Conservation (phyloP, 1,140 invertebrate species). For the Lasioglossum albipes region DNA sequence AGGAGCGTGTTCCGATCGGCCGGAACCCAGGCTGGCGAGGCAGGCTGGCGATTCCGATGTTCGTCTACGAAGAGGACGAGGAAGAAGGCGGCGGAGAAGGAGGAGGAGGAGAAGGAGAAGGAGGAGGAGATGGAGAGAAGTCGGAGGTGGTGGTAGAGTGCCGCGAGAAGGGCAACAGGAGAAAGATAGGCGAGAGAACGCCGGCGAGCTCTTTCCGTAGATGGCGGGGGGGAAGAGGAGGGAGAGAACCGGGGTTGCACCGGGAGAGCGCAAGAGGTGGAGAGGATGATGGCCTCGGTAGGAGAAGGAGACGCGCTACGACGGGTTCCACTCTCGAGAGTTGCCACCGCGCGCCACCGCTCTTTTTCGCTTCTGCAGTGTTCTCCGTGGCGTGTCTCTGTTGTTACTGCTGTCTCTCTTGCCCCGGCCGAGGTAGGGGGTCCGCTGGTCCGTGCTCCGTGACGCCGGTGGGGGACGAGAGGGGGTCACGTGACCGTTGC, state of each 20-base stretch:
- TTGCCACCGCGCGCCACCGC: conserved; percentile 38
- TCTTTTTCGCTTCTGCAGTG: conserved; percentile 70
- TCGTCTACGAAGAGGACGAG: conserved; percentile 49
- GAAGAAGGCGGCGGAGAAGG: conserved; percentile 56
- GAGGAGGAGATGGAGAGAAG: conserved; percentile 51
- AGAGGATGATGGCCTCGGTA: neutral
- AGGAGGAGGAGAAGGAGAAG: conserved; percentile 56
- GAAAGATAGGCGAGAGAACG: neutral
- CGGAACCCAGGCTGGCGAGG: conserved; percentile 60
- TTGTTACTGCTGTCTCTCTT: conserved; percentile 75
- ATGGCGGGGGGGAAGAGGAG: neutral
- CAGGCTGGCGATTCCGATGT: conserved; percentile 54
- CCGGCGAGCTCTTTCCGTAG: neutral
- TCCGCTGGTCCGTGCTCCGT: conserved; percentile 10
- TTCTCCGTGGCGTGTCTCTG: conserved; percentile 72
- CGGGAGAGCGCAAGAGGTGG: neutral
- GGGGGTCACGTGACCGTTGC: conserved; percentile 71
- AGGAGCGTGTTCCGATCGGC: conserved; percentile 65
- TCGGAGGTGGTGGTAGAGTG: conserved; percentile 39
- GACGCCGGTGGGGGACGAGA: conserved; percentile 9
- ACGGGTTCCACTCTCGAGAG: conserved; percentile 55
- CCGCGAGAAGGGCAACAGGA: conserved; percentile 42
- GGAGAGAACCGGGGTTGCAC: conserved; percentile 18
- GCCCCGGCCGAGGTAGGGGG: conserved; percentile 50
- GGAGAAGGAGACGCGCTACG: conserved; percentile 11